Base-by-base conservation (phyloP, 2,113 vertebrate genomes). In the Saimiri boliviensis region DNA sequence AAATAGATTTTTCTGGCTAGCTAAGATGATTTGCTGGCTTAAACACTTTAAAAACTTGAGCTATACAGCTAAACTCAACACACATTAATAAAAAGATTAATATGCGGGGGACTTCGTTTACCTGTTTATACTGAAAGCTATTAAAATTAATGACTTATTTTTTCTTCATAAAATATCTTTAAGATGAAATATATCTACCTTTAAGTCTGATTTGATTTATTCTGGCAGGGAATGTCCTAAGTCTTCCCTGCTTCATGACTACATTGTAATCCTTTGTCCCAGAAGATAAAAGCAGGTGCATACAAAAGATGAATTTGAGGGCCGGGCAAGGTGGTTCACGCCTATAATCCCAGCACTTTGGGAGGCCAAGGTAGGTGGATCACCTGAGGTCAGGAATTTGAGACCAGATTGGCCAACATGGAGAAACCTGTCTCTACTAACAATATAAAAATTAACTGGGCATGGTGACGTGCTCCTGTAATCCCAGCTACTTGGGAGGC, bases 61-160 rank as follows among this genome's bases (percentile, higher is more conserved):
- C 3, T 82, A 30, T 52, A 56, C 68, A 92, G n/a, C 74, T 79
- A 89, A 93, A 92, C 81, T 76, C 25, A 92, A 21, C 2, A 74
- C 2, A 54, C 9, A 58, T 70, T 47, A n/a, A 86, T 70, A 83
- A 94, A 82, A 93, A 84, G 81, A 30, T n/a, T 95, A 89, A 89
- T 63, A 47, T 45, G 47, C 80, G 8, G 40, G 13, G n/a, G 92
- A 63, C 16, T 95, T 93, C 96, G 45, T 95, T 87, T 84, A 42
- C 63, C 79, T 92, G 70, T 87, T 95, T 97, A 81, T 27, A 89
- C n/a, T 85, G 54, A 70, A 92, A 92, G 76, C 76, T 95, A 93
- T 93, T 56, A 96, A 94, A 97, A 97, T 97, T 85, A 95, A 96
- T 87, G 47, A 80, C 42, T 73, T 95, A 32, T 73, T 94, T 91